Conservation (phyloP, 1,140 invertebrate genomes). For the Phthorimaea operculella region DNA sequence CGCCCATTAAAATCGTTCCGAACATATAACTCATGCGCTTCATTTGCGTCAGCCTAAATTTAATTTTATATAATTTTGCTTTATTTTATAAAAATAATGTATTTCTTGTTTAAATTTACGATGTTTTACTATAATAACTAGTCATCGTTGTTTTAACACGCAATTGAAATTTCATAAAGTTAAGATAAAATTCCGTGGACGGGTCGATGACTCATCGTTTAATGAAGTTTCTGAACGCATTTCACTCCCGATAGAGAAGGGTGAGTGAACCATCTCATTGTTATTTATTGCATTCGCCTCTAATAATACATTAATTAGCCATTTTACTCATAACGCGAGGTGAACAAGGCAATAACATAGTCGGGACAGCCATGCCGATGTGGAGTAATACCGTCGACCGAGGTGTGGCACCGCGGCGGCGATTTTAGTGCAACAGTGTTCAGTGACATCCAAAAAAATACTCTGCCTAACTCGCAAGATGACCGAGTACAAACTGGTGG, state of each 20-base stretch:
- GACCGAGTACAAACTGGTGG: conserved; percentile 88
- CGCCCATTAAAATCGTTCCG: too few relatives aligned
- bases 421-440: conserved; percentile 28
- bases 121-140: too few relatives aligned
- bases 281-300: conserved; percentile 66
- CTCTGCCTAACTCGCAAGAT: conserved; percentile 68
- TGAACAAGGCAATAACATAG: conserved; percentile 63
- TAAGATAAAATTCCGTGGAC: background rate
- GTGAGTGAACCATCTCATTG: conserved; percentile 67
- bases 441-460: conserved; percentile 62
- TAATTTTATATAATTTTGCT: too few relatives aligned
- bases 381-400: conserved; percentile 48
- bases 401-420: conserved; percentile 47
- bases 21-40: too few relatives aligned
- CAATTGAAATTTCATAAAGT: too few relatives aligned
- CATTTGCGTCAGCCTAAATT: too few relatives aligned
- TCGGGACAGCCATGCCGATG: conserved; percentile 58
- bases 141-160: too few relatives aligned
- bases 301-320: conserved; percentile 67
- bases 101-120: too few relatives aligned
- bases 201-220: conserved; percentile 5
- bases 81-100: too few relatives aligned
- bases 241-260: conserved; percentile 30
- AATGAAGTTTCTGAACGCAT: conserved; percentile 6
- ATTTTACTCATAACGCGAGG: conserved; percentile 56